These are phyloP conservation scores for Anoura caudifer DNA, from an alignment of 2,113 vertebrate species.

Conservation along the genomic window DNA sequence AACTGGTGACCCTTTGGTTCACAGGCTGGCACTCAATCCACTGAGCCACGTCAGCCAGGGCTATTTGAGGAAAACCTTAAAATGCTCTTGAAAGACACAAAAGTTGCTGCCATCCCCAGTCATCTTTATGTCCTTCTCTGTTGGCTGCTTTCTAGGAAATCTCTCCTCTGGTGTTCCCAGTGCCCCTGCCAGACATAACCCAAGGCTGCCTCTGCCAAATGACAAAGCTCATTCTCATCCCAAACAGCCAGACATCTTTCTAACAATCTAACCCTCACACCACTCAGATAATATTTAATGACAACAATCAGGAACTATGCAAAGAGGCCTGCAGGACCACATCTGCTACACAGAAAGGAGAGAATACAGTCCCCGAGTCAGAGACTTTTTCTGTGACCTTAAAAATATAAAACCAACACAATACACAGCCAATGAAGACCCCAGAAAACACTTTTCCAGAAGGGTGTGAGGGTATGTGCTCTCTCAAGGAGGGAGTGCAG, in stretches of 20 bases:
- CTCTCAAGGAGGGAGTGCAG: neutral
- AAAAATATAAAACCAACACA: neutral
- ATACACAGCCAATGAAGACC: neutral
- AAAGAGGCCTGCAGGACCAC: rapidly evolving
- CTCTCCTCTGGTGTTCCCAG: neutral
- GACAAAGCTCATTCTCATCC: neutral
- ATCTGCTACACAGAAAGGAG: neutral
- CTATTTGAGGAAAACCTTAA: neutral
- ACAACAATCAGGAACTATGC: no score
- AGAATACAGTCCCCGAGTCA: no score
- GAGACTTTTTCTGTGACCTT: neutral
- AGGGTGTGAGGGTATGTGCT: neutral
- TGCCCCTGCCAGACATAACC: no score
- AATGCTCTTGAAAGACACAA: neutral
- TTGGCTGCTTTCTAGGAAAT: neutral
- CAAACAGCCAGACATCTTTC: neutral
- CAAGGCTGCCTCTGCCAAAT: neutral
- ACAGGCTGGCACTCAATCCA: no score
- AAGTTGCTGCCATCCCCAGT: neutral
- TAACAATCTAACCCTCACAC: rapidly evolving
- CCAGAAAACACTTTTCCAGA: neutral
- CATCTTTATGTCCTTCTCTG: neutral
- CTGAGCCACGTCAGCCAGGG: no score
- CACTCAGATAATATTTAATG: neutral
- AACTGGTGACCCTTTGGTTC: no score